Percentiles rank a stretch among this genome's conserved stretches.
Evolutionary conservation across 2,888 invertebrate species (phyloP).

Genomic region (Drosophila buzzatii): DNA sequence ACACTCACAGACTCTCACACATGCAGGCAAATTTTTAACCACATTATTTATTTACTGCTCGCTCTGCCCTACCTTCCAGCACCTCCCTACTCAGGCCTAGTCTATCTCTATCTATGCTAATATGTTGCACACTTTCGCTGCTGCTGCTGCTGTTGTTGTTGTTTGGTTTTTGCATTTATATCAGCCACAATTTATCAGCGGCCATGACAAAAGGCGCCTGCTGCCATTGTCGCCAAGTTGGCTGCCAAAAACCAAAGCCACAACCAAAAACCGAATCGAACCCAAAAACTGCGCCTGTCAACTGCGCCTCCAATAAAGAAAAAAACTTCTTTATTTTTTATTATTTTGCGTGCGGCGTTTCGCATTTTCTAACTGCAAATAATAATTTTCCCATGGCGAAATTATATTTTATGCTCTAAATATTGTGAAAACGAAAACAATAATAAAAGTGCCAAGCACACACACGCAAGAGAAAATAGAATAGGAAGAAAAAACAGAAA

Average conservation of each 20-base stretch:
- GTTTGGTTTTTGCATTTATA: constrained; percentile 72
- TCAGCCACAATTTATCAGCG: constrained; percentile 81
- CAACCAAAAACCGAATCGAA: constrained; percentile 63
- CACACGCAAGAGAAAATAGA: constrained; percentile 12
- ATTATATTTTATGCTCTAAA: constrained; percentile 80
- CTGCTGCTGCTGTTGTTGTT: constrained; percentile 34
- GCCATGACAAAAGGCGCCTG: constrained; percentile 77
- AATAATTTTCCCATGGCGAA: constrained; percentile 68
- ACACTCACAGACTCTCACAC: constrained; percentile 55
- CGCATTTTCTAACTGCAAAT: constrained; percentile 76
- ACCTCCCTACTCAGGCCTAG: not conserved
- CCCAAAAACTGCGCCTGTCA: constrained; percentile 35
- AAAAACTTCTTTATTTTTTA: constrained; percentile 37
- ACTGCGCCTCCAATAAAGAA: constrained; percentile 36
- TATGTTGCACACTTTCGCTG: constrained; percentile 68
- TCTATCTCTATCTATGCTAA: constrained; percentile 64
- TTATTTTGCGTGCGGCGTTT: constrained; percentile 45
- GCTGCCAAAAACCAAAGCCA: constrained; percentile 74
- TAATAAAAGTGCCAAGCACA: constrained; percentile 58
- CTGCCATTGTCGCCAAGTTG: constrained; percentile 75
- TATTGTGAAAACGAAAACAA: constrained; percentile 64
- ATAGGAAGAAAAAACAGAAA: not conserved
- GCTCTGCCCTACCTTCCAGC: constrained; percentile 33
- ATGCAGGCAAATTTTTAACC: constrained; percentile 74
- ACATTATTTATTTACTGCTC: constrained; percentile 80